Base-by-base conservation (phyloP, 2,797 vertebrate genomes). In the Pseudochromis fuscus region DNA sequence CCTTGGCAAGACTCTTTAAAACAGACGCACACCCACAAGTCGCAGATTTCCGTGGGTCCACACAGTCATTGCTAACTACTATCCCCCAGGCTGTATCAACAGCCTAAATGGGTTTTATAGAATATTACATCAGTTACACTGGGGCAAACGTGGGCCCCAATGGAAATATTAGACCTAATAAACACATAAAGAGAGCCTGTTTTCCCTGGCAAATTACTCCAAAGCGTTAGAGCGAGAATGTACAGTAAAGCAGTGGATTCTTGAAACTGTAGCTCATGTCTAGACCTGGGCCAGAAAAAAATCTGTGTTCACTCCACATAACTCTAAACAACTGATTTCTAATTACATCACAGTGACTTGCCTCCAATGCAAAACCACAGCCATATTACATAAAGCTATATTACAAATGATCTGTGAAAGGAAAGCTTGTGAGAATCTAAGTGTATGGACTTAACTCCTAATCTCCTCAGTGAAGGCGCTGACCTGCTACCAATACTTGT, bases 101-200 rank as follows among this genome's bases (percentile, higher is more conserved):
- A 75, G 84, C 56, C 51, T 67, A 60, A 72, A 77, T 59, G 64
- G 30, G 59, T 62, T 79, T 71, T 82, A 84, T 71, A 84, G 83
- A 84, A 83, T 85, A 88, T 84, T 79, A 85, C 77, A 87, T 83
- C 77, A 76, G 71, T 72, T 85, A 75, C 62, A 80, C 40, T 66
- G 35, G 72, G 67, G 63, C 42, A 76, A 83, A 77, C 31, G 45
- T 62, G 46, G 45, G 63, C 66, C 79, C 73, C 72, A 49, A 10
- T 77, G 77, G 77, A 81, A 71, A 82, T 81, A 85, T 84, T 67
- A 83, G 46, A 66, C 35, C 60, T 77, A 79, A 87, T 82, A 87
- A 83, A 84, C 55, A 84, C 59, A 78, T 67, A 75, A 66, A 66
- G 49, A 70, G 27, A 68, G 77, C 21, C 51, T 76, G 73, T 79